A percentile compares a stretch with the other conserved stretches of the same genome.
Conservation (phyloP, 2,113 vertebrate species). For the Esox niger region DNA sequence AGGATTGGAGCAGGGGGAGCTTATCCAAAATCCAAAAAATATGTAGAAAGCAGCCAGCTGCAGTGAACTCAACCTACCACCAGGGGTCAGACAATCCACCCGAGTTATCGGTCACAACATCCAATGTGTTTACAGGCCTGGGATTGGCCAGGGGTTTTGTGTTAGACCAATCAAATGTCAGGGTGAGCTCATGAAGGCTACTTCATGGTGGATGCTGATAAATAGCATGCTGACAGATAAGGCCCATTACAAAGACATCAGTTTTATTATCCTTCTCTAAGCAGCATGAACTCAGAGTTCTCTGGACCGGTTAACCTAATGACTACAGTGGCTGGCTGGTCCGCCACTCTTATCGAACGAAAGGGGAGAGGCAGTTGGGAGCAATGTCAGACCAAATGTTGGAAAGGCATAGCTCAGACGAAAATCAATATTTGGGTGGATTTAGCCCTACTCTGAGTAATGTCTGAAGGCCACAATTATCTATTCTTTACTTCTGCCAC, state of each 20-base stretch:
- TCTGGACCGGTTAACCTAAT: background rate
- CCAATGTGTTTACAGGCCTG: background rate
- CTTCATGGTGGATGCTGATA: background rate
- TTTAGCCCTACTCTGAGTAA: too few relatives aligned
- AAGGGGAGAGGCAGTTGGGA: too few relatives aligned
- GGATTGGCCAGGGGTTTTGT: conserved; percentile 1
- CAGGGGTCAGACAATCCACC: conserved; percentile 14
- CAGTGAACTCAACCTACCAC: conserved; percentile 2
- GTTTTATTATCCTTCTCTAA: background rate
- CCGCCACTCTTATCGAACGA: background rate
- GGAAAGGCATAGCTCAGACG: too few relatives aligned
- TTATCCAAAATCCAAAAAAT: background rate
- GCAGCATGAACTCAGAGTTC: background rate
- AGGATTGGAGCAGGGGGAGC: background rate
- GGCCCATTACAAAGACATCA: conserved; percentile 9
- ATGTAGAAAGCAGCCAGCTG: background rate
- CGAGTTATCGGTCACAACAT: background rate
- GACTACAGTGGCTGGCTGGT: background rate
- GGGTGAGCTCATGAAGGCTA: conserved; percentile 6
- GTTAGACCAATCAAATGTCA: background rate
- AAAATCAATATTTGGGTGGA: too few relatives aligned
- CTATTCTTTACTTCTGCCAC: too few relatives aligned
- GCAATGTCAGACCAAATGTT: too few relatives aligned
- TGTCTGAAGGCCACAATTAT: too few relatives aligned
- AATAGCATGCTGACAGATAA: background rate